These are phyloP conservation scores for Ara ararauna DNA, from an alignment of 2,797 vertebrate species.

Conservation along the genomic window DNA sequence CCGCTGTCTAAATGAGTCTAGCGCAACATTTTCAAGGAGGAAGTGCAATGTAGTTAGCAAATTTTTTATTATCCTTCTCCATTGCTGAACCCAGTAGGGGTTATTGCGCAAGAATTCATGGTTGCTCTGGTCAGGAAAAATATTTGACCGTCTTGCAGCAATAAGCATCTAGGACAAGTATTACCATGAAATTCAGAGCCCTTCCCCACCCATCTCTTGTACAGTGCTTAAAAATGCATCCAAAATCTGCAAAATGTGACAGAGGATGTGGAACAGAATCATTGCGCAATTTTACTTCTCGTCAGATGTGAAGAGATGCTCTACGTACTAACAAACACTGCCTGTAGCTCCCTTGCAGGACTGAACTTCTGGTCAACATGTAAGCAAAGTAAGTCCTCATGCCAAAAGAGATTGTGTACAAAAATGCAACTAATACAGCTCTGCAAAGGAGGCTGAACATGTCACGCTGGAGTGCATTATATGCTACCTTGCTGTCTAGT, in stretches of 20 bases:
- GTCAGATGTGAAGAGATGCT: background rate
- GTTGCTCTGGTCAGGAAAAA: conserved; percentile 7
- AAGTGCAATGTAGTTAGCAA: background rate
- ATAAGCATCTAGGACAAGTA: background rate
- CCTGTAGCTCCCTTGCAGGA: background rate
- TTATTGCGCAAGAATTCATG: background rate
- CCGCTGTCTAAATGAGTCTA: background rate
- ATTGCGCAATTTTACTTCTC: background rate
- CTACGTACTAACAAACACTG: background rate
- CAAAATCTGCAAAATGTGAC: background rate
- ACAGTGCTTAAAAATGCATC: background rate
- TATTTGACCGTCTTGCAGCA: background rate
- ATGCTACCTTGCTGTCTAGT: background rate
- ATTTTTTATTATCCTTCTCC: background rate
- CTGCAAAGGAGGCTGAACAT: background rate
- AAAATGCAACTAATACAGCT: background rate
- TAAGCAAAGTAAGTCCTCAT: background rate
- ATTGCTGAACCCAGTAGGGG: background rate
- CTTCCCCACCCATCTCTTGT: background rate
- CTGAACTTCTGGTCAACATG: background rate
- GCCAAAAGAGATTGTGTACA: background rate
- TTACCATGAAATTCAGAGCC: background rate
- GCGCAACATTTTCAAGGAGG: background rate
- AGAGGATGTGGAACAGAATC: background rate
- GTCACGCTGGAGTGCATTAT: accelerated